Percentiles rank a stretch among this genome's conserved stretches.
Conservation (phyloP, 2,888 invertebrate genomes). For the Drosophila hamatofila region DNA sequence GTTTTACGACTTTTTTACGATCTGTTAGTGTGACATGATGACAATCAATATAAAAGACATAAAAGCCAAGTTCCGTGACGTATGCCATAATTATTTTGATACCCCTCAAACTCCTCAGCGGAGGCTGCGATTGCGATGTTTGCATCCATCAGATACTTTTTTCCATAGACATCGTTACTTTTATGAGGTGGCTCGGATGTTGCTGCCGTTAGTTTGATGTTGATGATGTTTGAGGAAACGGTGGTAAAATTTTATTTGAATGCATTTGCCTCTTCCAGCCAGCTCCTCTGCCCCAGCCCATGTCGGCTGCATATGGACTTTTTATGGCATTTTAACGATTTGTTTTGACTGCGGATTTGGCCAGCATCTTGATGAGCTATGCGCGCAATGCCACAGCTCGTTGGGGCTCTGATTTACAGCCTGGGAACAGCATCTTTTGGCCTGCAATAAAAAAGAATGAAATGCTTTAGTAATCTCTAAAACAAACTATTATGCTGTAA, state of each 20-base stretch:
- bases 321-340: conserved; percentile 84
- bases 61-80: conserved; percentile 80
- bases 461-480: conserved; percentile 31
- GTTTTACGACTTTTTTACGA: conserved; percentile 84
- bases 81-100: conserved; percentile 81
- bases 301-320: conserved; percentile 66
- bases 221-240: conserved; percentile 70
- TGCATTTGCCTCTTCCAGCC: conserved; percentile 58
- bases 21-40: conserved; percentile 83
- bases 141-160: conserved; percentile 65
- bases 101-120: conserved; percentile 32
- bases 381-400: conserved; percentile 48
- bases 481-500: neutral
- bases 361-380: conserved; percentile 56
- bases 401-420: conserved; percentile 50
- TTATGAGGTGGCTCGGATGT: conserved; percentile 81
- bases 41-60: conserved; percentile 82
- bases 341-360: conserved; percentile 79
- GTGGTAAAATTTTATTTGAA: conserved; percentile 77
- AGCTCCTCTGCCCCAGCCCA: conserved; percentile 17
- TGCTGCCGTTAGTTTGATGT: conserved; percentile 70
- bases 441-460: conserved; percentile 43
- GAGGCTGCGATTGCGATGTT: conserved; percentile 32
- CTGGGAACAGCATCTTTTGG: conserved; percentile 26
- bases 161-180: conserved; percentile 78